phyloP scores from a whole-genome alignment of 2,888 invertebrate species.

The Anagyrus pseudococci region DNA sequence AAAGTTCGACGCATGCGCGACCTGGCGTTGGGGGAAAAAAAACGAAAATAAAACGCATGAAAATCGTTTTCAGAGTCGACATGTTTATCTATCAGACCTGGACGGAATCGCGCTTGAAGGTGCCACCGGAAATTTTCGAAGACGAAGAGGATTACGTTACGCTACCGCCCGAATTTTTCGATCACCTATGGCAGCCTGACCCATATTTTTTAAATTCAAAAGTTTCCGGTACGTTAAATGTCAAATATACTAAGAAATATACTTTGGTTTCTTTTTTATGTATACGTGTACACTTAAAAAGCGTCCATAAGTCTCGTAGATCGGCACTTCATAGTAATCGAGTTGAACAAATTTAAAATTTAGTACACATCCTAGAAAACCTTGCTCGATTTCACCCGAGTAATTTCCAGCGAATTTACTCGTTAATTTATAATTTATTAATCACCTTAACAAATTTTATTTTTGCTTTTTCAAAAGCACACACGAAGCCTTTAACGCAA shows the following conservation, averaged over 20 bases:
- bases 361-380: too few species aligned
- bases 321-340: too few species aligned
- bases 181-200: slow-evolving; percentile 88
- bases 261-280: too few species aligned
- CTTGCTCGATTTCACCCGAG: too few species aligned
- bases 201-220: slow-evolving; percentile 86
- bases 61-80: slow-evolving; percentile 71
- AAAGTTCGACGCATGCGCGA: neutral
- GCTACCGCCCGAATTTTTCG: slow-evolving; percentile 80
- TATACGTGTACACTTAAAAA: too few species aligned
- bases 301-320: too few species aligned
- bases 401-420: too few species aligned
- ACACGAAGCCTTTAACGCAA: neutral
- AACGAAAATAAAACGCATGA: neutral
- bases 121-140: slow-evolving; percentile 80
- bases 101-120: slow-evolving; percentile 77
- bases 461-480: neutral
- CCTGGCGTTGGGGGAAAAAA: neutral
- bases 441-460: neutral
- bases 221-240: slow-evolving; percentile 79
- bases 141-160: slow-evolving; percentile 82
- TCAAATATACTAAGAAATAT: too few species aligned
- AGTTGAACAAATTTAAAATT: too few species aligned
- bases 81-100: slow-evolving; percentile 85
- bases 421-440: neutral